phyloP scores from a whole-genome alignment of 2,113 vertebrate genomes.

The Periophthalmodon schlosseri region DNA sequence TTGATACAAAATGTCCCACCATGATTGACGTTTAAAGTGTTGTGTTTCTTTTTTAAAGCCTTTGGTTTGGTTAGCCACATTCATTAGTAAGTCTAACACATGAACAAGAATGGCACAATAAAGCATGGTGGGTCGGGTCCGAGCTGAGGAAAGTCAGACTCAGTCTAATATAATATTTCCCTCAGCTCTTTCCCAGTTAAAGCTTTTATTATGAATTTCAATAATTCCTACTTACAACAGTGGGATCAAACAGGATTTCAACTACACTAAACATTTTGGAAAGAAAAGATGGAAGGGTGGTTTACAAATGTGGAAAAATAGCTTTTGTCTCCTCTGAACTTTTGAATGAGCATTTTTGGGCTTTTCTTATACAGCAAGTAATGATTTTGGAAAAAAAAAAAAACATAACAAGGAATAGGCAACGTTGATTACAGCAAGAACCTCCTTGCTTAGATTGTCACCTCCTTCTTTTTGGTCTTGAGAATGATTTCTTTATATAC shows the following conservation, averaged over 20 bases:
- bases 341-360: slow-evolving; percentile 62
- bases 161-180: slow-evolving; percentile 64
- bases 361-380: slow-evolving; percentile 59
- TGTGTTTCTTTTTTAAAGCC: slow-evolving; percentile 73
- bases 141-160: slow-evolving; percentile 65
- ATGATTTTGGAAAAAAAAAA: slow-evolving; percentile 51
- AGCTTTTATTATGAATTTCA: slow-evolving; percentile 74
- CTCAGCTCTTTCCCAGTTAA: slow-evolving; percentile 62
- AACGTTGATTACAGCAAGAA: slow-evolving; percentile 82
- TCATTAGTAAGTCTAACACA: slow-evolving; percentile 79
- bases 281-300: slow-evolving; percentile 52
- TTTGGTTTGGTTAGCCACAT: slow-evolving; percentile 85
- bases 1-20: slow-evolving; percentile 82
- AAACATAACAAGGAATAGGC: slow-evolving; percentile 71
- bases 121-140: slow-evolving; percentile 69
- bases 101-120: slow-evolving; percentile 75
- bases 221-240: slow-evolving; percentile 77
- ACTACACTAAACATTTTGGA: slow-evolving; percentile 73
- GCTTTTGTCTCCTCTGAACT: slow-evolving; percentile 70
- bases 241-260: slow-evolving; percentile 73
- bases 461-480: slow-evolving; percentile 78
- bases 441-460: slow-evolving; percentile 83
- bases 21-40: slow-evolving; percentile 81
- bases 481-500: slow-evolving; percentile 71
- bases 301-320: slow-evolving; percentile 80